phyloP scores from a whole-genome alignment of 2,888 invertebrate species.

The Sarcophaga variegata region DNA sequence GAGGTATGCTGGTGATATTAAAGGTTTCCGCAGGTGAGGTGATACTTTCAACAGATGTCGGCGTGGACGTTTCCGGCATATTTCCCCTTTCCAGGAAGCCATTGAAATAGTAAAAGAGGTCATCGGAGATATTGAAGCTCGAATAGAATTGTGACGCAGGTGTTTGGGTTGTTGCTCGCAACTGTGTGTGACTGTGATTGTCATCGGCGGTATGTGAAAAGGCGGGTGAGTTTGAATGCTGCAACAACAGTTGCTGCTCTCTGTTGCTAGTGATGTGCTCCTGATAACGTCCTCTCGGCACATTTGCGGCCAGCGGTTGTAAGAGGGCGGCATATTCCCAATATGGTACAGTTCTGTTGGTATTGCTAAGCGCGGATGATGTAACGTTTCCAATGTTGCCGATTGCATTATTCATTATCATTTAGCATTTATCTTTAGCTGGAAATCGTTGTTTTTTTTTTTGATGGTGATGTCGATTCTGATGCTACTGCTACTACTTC shows the following conservation, averaged over 20 bases:
- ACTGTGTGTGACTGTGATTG: constrained; percentile 71
- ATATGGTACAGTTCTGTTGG: constrained; percentile 65
- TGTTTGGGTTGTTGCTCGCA: constrained; percentile 35
- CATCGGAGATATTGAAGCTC: constrained; percentile 80
- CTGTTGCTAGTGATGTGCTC: constrained; percentile 27
- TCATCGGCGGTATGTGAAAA: constrained; percentile 72
- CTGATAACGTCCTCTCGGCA: constrained; percentile 55
- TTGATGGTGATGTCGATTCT: constrained; percentile 64
- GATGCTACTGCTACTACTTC: background rate
- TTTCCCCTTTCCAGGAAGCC: constrained; percentile 72
- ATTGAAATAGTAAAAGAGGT: constrained; percentile 80
- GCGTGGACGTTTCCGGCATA: constrained; percentile 38
- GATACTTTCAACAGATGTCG: constrained; percentile 70
- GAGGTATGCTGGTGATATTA: constrained; percentile 72
- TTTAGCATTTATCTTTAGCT: constrained; percentile 69
- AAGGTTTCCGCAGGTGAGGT: constrained; percentile 62
- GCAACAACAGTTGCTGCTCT: constrained; percentile 39
- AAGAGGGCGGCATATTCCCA: constrained; percentile 71
- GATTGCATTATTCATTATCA: constrained; percentile 79
- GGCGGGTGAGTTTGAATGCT: constrained; percentile 54
- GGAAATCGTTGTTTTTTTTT: constrained; percentile 41
- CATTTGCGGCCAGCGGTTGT: constrained; percentile 66
- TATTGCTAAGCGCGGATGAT: constrained; percentile 58
- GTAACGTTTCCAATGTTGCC: constrained; percentile 75
- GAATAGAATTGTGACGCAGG: constrained; percentile 76